Evolutionary conservation across 2,888 invertebrate genomes (phyloP), one percentile per base, ranked within the genome.

Genomic region (Chesias legatella): DNA sequence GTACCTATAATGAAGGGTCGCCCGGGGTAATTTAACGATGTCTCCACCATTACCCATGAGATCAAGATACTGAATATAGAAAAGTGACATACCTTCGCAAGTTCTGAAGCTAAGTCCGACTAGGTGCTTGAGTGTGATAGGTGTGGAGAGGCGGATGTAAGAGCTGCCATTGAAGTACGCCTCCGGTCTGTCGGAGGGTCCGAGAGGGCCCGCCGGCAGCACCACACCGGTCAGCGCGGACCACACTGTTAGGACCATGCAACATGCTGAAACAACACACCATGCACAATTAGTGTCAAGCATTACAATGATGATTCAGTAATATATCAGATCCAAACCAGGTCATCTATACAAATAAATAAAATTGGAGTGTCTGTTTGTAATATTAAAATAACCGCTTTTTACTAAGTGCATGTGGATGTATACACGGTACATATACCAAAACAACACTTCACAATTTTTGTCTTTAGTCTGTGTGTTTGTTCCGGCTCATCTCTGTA

Each of bases 111-210:
- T 95, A 58, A 95, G 90, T 13, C 95, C 95, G 49, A 94, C 94
- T 64, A 94, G 94, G 68, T 93, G 91, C 76, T 93, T 93, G 60
- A 95, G 91, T 43, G 94, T 93, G 70, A 95, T 90, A 40, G 94
- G 93, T 46, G 92, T 91, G 52, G 90, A 81, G 54, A 95, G 89
- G 67, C 93, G 90, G 54, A 95, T 89, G 74, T 93, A 94, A 10
- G 94, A 91, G 61, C 93, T 92, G 58, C 94, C 94, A 82, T 95
- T 94, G 82, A 95, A 95, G 78, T 94, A 95, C 29, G 94, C 95
- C 81, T 95, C 95, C 39, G 94, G 91, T 39, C 92, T 88, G 57
- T 91, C 90, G 34, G 91, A 90, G 41, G 90, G 90, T 8, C 90
- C 90, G 40, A 78, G 73, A 20, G 86, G 85, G 8, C 63, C 70